These are phyloP conservation scores for Onchidella celtica DNA, from an alignment of 2,888 invertebrate genomes.

Conservation along the genomic window DNA sequence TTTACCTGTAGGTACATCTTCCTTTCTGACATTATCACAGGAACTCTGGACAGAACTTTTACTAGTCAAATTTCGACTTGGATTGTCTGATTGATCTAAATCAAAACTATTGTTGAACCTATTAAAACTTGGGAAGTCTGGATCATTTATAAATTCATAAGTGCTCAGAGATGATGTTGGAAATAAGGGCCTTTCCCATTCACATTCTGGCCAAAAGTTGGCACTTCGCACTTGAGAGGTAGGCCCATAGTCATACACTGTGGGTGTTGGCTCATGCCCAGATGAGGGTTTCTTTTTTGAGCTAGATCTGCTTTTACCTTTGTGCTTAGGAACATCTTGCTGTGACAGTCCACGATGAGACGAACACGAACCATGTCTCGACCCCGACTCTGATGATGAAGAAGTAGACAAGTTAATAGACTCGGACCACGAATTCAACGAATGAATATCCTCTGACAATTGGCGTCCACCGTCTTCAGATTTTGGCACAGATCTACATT, in stretches of 20 bases:
- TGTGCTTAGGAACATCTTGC: too few relatives aligned
- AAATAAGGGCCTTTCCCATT: neutral
- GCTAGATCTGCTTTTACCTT: too few relatives aligned
- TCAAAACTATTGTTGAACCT: neutral
- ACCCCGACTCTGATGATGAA: constrained; percentile 22
- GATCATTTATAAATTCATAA: neutral
- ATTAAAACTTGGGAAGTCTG: neutral
- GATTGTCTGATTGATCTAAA: too few relatives aligned
- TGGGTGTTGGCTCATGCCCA: too few relatives aligned
- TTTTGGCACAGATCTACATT: neutral
- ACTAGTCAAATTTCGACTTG: too few relatives aligned
- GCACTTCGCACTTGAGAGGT: too few relatives aligned
- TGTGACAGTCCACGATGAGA: neutral
- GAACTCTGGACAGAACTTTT: neutral
- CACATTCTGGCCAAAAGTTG: neutral
- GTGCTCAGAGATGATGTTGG: neutral
- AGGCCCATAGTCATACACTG: too few relatives aligned
- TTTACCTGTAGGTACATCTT: neutral
- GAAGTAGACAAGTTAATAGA: neutral
- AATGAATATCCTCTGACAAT: constrained; percentile 35
- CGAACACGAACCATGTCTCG: neutral
- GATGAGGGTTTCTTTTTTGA: too few relatives aligned
- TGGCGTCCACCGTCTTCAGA: neutral
- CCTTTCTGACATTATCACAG: neutral
- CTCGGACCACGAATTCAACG: constrained; percentile 44